Base-by-base conservation (phyloP, 2,797 vertebrate genomes). In the Crypturellus tataupa region DNA sequence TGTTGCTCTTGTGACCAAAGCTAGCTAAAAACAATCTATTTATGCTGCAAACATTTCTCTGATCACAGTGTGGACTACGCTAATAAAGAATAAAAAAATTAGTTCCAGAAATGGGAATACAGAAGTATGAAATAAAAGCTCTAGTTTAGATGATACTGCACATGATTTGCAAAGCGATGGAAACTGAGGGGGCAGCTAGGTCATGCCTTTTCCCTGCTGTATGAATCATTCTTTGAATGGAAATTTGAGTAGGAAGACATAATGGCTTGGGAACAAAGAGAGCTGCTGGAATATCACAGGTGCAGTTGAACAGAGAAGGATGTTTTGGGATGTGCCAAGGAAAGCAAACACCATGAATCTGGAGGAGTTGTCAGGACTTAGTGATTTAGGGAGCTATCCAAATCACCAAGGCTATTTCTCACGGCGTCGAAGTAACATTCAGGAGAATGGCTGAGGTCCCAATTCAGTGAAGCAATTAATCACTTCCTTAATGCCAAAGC, bases 131-230 rank as follows among this genome's bases (percentile, higher is more conserved):
- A 91, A 79, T 77, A 51, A 87, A 96, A 94, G 80, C 75, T 69
- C 14, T 1, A 1, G 69, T 33, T 94, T 85, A 91, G 87, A 80
- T 73, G 69, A 93, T 91, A 78, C 67, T 76, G 82, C 89, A 88
- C 80, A 86, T 93, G 96, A 92, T 81, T 67, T 91, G 93, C 82
- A 79, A 46, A 93, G 91, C 2, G n/a, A 92, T 96, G 94, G 95
- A 97, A 97, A 97, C 91, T 94, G 95, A 96, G 95, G 91, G 93
- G 95, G 94, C 96, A 95, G 96, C 87, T 86, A 63, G 95, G 92
- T 92, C 94, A 88, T 90, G 95, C 80, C 94, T 96, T 95, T 93
- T 91, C 93, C 95, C 90, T 94, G 94, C 94, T 87, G 94, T 82
- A 87, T 95, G 93, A 97, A 95, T 94, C 95, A 95, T 65, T n/a